A percentile compares a stretch with the other conserved stretches of the same genome.
Evolutionary conservation across 2,797 vertebrate genomes (phyloP).

Genomic region (Pseudomugil gertrudae): DNA sequence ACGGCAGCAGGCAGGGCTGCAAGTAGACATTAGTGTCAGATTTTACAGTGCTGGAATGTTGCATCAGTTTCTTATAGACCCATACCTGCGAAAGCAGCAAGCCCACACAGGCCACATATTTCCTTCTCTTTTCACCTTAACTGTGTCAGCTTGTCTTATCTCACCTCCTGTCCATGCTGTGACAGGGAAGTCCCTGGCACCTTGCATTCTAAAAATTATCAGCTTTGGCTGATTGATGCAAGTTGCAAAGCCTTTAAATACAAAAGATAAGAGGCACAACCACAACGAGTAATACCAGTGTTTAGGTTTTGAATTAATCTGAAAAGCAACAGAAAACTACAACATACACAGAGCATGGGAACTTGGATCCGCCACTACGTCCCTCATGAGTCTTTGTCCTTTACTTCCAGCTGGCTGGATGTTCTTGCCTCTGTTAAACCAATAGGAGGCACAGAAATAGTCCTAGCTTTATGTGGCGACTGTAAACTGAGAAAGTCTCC

Average conservation of each 20-base stretch:
- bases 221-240: conserved; percentile 66
- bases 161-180: conserved; percentile 47
- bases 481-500: conserved; percentile 71
- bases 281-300: conserved; percentile 71
- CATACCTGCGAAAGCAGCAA: conserved; percentile 33
- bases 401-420: conserved; percentile 63
- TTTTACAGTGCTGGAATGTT: background rate
- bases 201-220: conserved; percentile 67
- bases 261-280: conserved; percentile 71
- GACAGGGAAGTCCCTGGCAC: conserved; percentile 58
- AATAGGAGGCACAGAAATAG: conserved; percentile 70
- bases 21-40: conserved; percentile 5
- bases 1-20: background rate
- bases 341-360: conserved; percentile 59
- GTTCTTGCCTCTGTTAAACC: conserved; percentile 61
- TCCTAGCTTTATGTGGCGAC: conserved; percentile 69
- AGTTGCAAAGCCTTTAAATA: conserved; percentile 70
- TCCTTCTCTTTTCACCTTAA: conserved; percentile 40
- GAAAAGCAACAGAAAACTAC: conserved; percentile 34
- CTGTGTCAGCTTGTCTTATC: conserved; percentile 47
- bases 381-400: conserved; percentile 55
- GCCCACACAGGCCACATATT: conserved; percentile 11
- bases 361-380: conserved; percentile 50
- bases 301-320: conserved; percentile 68
- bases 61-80: conserved; percentile 14